Base-by-base conservation (phyloP, 2,113 vertebrate species). In the Clupea harengus region DNA sequence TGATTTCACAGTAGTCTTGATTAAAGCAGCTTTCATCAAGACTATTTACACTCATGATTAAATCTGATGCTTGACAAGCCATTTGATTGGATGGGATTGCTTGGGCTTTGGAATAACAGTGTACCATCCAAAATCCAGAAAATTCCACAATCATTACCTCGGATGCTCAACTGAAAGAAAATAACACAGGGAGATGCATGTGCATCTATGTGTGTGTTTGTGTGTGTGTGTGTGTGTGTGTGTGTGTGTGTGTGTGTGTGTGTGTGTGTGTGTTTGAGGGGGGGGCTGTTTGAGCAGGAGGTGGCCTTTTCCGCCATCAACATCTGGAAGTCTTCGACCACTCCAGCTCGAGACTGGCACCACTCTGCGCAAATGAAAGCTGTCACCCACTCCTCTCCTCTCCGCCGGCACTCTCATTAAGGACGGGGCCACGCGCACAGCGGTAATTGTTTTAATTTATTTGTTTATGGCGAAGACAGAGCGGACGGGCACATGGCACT, bases 381-480 rank as follows among this genome's bases (percentile, higher is more conserved):
- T 89, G 92, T 92, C 93, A 88, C 93, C 93, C 94, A 90, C 91
- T 92, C 94, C 91, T 72, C 64, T 72, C 8, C 64, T 13, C 93
- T 87, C 28, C 60, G 85, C 89, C 89, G 87, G 89, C 81, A 50
- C 83, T 45, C 92, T 86, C 94, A 88, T 92, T 91, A 95, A 92
- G 94, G 93, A 93, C 93, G 83, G 67, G 85, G 87, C 87, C 85
- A 92, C 89, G 88, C 44, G 2, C 89, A 78, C 72, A 13, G 88
- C 90, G 28, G 92, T 95, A 95, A 95, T 96, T 96, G 94, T 95
- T 94, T 94, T 94, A 94, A 96, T 96, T 94, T 94, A 95, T 95
- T 94, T 92, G 93, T 94, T 95, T 92, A 87, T 89, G 93, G 93
- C 90, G 86, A 39, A 92, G 94, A 92, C 88, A 90, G 95, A 93